phyloP scores from a whole-genome alignment of 2,888 invertebrate species.

The Archaeoteleia sp. region DNA sequence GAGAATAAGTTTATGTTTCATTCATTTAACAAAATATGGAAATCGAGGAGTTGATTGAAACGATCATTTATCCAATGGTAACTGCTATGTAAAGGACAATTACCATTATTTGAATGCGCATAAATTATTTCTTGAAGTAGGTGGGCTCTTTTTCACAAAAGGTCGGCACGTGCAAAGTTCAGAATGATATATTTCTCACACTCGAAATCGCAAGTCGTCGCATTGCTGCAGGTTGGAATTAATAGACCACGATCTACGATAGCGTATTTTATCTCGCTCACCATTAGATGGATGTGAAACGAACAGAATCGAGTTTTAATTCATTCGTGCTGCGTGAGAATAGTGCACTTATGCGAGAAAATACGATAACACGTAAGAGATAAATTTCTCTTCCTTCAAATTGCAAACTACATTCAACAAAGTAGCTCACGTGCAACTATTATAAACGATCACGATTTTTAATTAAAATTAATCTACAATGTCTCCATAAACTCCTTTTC shows the following conservation, averaged over 20 bases:
- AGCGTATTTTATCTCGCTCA: background rate
- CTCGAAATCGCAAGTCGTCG: background rate
- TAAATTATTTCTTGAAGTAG: too few relatives aligned
- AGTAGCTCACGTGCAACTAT: background rate
- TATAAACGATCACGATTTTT: too few relatives aligned
- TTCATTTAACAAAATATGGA: too few relatives aligned
- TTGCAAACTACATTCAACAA: slow-evolving; percentile 3
- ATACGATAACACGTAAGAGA: slow-evolving; percentile 1
- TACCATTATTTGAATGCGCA: too few relatives aligned
- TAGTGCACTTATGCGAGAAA: background rate
- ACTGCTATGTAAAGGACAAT: too few relatives aligned
- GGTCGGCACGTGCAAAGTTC: background rate
- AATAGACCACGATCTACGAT: slow-evolving; percentile 8
- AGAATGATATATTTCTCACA: background rate
- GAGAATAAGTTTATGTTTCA: too few relatives aligned
- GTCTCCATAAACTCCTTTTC: too few relatives aligned
- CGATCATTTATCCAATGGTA: too few relatives aligned
- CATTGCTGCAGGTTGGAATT: background rate
- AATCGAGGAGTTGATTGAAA: too few relatives aligned
- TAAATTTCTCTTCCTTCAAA: slow-evolving; percentile 6
- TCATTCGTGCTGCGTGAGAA: slow-evolving; percentile 7
- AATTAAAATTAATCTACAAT: too few relatives aligned
- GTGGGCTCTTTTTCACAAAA: too few relatives aligned
- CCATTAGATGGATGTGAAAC: slow-evolving; percentile 5
- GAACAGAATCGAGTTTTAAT: slow-evolving; percentile 4